These are phyloP conservation scores for Micrasema longulum DNA, from an alignment of 1,140 invertebrate species.

Conservation along the genomic window DNA sequence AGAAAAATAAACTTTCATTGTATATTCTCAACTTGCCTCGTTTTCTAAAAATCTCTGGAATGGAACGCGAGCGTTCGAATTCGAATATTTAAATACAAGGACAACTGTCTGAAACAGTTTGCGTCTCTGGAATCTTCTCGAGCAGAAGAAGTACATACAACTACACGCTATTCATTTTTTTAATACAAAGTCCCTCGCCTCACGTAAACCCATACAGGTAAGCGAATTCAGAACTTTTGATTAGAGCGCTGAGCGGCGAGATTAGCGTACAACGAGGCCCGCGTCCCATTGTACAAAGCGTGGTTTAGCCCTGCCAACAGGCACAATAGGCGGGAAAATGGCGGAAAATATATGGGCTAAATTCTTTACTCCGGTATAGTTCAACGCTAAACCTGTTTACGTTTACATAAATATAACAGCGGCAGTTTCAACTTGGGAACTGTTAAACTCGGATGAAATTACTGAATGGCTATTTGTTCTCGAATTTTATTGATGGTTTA, in stretches of 20 bases:
- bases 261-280: not conserved
- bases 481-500: constrained; percentile 8
- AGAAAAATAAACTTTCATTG: too few relatives aligned
- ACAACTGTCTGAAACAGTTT: too few relatives aligned
- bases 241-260: constrained; percentile 5
- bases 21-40: too few relatives aligned
- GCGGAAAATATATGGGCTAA: constrained; percentile 26
- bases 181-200: not conserved
- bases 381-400: constrained; percentile 13
- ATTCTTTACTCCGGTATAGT: constrained; percentile 32
- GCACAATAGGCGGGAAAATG: constrained; percentile 33
- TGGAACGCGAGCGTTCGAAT: not conserved
- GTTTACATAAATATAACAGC: not conserved
- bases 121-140: not conserved
- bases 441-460: too few relatives aligned
- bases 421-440: not conserved
- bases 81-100: not conserved
- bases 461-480: too few relatives aligned
- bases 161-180: not conserved
- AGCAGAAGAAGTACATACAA: not conserved
- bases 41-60: not conserved
- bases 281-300: not conserved
- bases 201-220: not conserved
- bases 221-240: constrained; percentile 14
- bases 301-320: constrained; percentile 8